These are phyloP conservation scores for Trachelus tabidus DNA, from an alignment of 2,888 invertebrate species.

Conservation along the genomic window DNA sequence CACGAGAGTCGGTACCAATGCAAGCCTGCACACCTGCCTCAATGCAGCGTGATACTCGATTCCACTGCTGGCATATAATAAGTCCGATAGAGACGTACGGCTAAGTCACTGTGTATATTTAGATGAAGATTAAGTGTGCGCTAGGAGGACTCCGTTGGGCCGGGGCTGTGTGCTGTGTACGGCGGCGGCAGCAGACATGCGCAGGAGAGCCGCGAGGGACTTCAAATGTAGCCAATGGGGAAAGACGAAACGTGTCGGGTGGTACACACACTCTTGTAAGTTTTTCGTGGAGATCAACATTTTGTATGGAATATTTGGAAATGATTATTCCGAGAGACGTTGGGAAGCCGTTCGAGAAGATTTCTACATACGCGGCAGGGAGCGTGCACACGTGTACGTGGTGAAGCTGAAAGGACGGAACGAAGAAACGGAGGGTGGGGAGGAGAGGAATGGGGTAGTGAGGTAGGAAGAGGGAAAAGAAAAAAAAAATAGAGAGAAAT, in stretches of 20 bases:
- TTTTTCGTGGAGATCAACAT: not conserved
- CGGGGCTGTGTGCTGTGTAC: not conserved
- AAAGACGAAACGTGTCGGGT: not conserved
- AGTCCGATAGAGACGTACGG: not conserved
- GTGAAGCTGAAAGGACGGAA: not conserved
- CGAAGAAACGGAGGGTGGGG: not conserved
- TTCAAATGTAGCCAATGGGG: not conserved
- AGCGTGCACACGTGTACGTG: not conserved
- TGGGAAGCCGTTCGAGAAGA: not conserved
- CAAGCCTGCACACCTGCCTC: conserved; percentile 1
- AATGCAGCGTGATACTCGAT: not conserved
- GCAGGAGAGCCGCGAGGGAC: not conserved
- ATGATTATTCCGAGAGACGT: not conserved
- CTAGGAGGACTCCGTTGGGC: not conserved
- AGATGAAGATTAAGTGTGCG: not conserved
- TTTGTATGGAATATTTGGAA: not conserved
- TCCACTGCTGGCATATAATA: not conserved
- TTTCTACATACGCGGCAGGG: not conserved
- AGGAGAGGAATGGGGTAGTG: conserved; percentile 10
- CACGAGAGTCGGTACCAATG: not conserved
- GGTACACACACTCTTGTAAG: not conserved
- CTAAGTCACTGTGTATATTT: not conserved
- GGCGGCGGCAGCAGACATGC: not conserved
- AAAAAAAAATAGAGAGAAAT: conserved; percentile 17
- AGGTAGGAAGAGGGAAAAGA: conserved; percentile 15